Evolutionary conservation across 2,888 invertebrate species (phyloP), one percentile per base, ranked within the genome.

Genomic region (Idaea aversata): DNA sequence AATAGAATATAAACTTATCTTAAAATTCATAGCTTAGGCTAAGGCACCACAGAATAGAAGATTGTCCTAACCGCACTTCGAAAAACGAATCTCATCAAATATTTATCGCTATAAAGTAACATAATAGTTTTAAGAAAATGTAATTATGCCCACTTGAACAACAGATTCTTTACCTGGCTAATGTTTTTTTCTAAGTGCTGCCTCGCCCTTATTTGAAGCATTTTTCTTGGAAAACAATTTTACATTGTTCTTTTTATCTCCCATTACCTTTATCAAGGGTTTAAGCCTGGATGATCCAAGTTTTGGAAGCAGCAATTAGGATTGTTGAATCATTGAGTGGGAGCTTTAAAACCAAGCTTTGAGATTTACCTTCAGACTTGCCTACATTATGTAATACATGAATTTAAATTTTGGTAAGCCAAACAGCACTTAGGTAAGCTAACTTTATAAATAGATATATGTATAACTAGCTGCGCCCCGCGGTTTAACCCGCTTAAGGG

Each of bases 301-400:
- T 86, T 88, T 87, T 80, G 80, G 79, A 83, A 83, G 83, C 78
- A 83, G 85, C 84, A 88, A 89, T 88, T 89, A 89, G 83, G 77
- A 80, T 76, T 79, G 74, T 72, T 89, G 87, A 88, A 89, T 89
- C 79, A 89, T 89, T 88, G 74, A 88, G 80, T 76, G 81, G 81
- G 82, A 74, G 76, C 80, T 80, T 84, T 84, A 80, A 25, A 25
- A 80, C 81, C 77, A 78, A 78, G 82, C 81, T 81, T 78, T 76
- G 75, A 72, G 75, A 70, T 69, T 74, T 77, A 76, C 78, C 79
- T 81, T 78, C 78, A 78, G 75, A 76, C 77, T 78, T 74, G 72
- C 72, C 75, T 75, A 70, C 68, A 64, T 47, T 76, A 72, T 66
- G 67, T 76, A 74, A 77, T 75, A 74, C 65, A 47, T 67, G 65